A percentile compares a stretch with the other conserved stretches of the same genome.
Conservation (phyloP, 2,797 vertebrate species). For the Dermochelys coriacea region DNA sequence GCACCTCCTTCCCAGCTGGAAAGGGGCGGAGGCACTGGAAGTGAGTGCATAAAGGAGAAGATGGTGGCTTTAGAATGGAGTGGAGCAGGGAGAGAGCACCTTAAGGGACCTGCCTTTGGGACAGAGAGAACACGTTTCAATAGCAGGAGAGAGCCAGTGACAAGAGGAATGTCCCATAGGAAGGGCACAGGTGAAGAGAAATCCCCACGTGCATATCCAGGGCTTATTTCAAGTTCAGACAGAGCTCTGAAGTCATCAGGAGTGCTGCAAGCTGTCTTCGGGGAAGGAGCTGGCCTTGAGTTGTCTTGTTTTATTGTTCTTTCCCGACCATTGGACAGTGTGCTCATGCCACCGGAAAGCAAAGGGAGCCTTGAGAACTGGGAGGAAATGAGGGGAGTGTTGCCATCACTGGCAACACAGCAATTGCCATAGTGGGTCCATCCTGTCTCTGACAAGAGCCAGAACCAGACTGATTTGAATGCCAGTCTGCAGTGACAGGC, state of each 20-base stretch:
- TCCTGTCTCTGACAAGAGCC: neutral
- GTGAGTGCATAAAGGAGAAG: neutral
- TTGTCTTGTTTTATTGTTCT: neutral
- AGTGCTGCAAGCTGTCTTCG: neutral
- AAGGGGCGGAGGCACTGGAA: neutral
- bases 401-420: neutral
- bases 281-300: neutral
- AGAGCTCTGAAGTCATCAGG: neutral
- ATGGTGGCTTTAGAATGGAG: fast-evolving
- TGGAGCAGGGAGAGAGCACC: neutral
- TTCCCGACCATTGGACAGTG: neutral
- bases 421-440: neutral
- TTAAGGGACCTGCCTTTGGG: neutral
- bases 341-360: neutral
- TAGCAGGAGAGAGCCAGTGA: fast-evolving
- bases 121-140: neutral
- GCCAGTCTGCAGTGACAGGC: neutral
- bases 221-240: neutral
- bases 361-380: neutral
- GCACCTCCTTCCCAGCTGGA: neutral
- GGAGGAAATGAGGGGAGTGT: neutral
- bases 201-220: neutral
- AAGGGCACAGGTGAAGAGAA: neutral
- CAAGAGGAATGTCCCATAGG: neutral
- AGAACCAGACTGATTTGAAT: neutral